Percentiles rank a stretch among this genome's conserved stretches.
Evolutionary conservation across 2,797 vertebrate genomes (phyloP).

Genomic region (Monodelphis domestica): DNA sequence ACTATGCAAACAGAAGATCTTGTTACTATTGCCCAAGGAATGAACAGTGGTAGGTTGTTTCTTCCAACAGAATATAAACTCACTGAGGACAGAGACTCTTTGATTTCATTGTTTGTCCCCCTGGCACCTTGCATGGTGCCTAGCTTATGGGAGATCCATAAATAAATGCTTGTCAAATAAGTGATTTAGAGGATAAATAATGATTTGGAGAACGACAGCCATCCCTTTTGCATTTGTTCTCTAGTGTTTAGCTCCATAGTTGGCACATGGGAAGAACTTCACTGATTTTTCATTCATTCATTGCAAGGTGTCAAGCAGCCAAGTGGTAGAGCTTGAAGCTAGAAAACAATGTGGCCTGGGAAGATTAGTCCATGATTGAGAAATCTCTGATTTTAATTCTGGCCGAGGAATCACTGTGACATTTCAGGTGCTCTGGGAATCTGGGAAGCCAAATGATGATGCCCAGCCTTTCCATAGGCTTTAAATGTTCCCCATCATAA

Average conservation of each 20-base stretch:
- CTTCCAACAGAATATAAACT: neutral
- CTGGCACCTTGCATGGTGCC: neutral
- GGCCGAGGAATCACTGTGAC: neutral
- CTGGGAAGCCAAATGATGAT: neutral
- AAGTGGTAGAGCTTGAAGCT: neutral
- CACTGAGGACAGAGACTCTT: neutral
- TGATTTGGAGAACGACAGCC: neutral
- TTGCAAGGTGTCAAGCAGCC: neutral
- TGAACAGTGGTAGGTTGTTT: neutral
- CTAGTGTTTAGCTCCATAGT: neutral
- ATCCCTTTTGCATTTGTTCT: neutral
- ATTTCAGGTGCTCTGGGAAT: neutral
- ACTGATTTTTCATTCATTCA: neutral
- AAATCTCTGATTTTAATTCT: neutral
- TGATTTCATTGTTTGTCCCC: neutral
- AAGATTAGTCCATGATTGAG: neutral
- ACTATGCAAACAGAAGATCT: neutral
- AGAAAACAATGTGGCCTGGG: neutral
- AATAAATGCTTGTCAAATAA: neutral
- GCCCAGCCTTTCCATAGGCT: neutral
- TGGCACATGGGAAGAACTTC: neutral
- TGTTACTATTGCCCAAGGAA: neutral
- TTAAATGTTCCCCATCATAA: neutral
- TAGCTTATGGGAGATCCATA: neutral
- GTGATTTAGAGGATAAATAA: neutral